Evolutionary conservation across 2,113 vertebrate species (phyloP).

Genomic region (Rhinolophus sinicus): DNA sequence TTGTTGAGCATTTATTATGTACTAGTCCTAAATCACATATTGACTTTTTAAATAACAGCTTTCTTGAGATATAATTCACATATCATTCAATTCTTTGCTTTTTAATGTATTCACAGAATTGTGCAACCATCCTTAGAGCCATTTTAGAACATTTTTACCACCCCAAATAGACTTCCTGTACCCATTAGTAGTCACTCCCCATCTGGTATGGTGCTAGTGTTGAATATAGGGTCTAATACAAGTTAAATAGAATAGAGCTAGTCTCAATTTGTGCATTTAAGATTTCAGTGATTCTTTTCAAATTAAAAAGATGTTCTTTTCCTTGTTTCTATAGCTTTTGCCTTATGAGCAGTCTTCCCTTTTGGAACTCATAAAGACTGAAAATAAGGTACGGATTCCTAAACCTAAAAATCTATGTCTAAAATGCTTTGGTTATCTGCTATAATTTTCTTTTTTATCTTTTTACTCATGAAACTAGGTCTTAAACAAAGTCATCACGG

Average conservation of each 20-base stretch:
- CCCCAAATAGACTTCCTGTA: neutral
- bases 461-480: slow-evolving; percentile 86
- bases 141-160: slow-evolving; percentile 12
- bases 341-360: slow-evolving; percentile 97
- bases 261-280: slow-evolving; percentile 23
- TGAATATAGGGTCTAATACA: neutral
- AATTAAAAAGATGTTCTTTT: slow-evolving; percentile 52
- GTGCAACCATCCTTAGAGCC: neutral
- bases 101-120: neutral
- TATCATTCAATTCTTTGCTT: neutral
- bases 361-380: slow-evolving; percentile 97
- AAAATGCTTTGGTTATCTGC: neutral
- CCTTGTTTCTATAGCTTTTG: slow-evolving; percentile 89
- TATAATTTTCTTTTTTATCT: slow-evolving; percentile 55
- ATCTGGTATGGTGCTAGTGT: neutral
- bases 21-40: neutral
- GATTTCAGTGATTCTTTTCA: neutral
- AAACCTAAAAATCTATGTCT: slow-evolving; percentile 19
- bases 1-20: neutral
- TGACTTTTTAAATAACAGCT: neutral
- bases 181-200: neutral
- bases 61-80: neutral
- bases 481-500: slow-evolving; percentile 99
- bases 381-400: slow-evolving; percentile 93
- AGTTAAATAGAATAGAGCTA: neutral